These are phyloP conservation scores for Holcopasites calliopsidis DNA, from an alignment of 1,140 invertebrate species.

Conservation along the genomic window DNA sequence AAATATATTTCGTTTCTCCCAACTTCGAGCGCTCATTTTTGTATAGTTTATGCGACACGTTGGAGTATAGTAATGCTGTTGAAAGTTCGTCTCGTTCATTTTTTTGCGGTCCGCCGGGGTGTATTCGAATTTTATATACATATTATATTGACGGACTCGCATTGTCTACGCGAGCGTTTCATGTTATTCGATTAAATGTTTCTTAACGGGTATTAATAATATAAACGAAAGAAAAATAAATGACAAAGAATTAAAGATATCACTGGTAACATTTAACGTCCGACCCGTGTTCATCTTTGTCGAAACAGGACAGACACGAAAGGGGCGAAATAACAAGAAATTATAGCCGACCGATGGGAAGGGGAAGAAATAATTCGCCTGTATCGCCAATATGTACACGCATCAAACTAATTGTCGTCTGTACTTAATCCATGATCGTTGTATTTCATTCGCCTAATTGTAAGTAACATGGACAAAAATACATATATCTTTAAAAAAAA, in stretches of 20 bases:
- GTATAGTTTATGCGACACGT: conserved; percentile 74
- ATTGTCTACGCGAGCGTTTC: conserved; percentile 48
- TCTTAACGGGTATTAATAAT: conserved; percentile 42
- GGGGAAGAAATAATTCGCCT: conserved; percentile 28
- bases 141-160: conserved; percentile 59
- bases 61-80: conserved; percentile 69
- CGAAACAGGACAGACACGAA: conserved; percentile 36
- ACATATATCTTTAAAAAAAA: background rate
- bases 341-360: background rate
- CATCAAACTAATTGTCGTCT: conserved; percentile 45
- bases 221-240: conserved; percentile 37
- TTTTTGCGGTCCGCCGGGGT: conserved; percentile 65
- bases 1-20: conserved; percentile 69
- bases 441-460: conserved; percentile 53
- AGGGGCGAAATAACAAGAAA: background rate
- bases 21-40: conserved; percentile 68
- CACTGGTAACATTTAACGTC: conserved; percentile 54
- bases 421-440: conserved; percentile 45
- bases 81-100: conserved; percentile 66
- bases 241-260: too few species aligned
- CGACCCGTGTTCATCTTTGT: conserved; percentile 58
- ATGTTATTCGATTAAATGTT: conserved; percentile 65
- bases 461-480: conserved; percentile 9
- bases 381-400: conserved; percentile 31
- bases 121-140: conserved; percentile 63